phyloP scores from a whole-genome alignment of 2,888 invertebrate species.

The Luffia ferchaultella region DNA sequence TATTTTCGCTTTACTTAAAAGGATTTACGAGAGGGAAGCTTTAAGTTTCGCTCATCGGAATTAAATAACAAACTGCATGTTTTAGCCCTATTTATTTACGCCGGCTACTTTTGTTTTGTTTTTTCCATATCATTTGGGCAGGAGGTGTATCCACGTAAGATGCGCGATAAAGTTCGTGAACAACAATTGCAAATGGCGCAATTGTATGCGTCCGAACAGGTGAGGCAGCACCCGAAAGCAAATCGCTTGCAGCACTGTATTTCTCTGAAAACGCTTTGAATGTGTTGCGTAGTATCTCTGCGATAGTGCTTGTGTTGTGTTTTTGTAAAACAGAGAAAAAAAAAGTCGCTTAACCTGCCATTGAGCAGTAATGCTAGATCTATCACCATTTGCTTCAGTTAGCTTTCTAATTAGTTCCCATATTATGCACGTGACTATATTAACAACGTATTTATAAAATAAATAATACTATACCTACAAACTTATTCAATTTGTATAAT shows the following conservation, averaged over 20 bases:
- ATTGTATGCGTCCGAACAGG: conserved; percentile 63
- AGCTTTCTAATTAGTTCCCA: background rate
- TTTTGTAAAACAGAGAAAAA: conserved; percentile 28
- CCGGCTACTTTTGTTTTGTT: conserved; percentile 60
- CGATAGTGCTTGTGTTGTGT: conserved; percentile 61
- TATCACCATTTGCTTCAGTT: background rate
- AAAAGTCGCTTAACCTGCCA: conserved; percentile 16
- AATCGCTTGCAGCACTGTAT: background rate
- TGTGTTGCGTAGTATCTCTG: conserved; percentile 30
- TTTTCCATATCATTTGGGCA: conserved; percentile 69
- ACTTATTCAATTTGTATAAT: background rate
- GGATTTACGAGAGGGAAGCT: background rate
- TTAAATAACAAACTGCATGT: conserved; percentile 48
- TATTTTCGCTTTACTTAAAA: background rate
- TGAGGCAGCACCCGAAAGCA: conserved; percentile 28
- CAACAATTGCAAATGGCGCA: conserved; percentile 69
- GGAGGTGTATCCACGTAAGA: conserved; percentile 84
- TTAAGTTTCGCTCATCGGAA: conserved; percentile 23
- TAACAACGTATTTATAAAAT: background rate
- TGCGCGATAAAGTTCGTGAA: conserved; percentile 80
- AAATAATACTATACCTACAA: no score
- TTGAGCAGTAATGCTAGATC: background rate
- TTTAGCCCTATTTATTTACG: conserved; percentile 57
- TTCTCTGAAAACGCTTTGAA: background rate
- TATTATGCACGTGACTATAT: background rate